Percentiles rank a stretch among this genome's conserved stretches.
Evolutionary conservation across 1,140 invertebrate species (phyloP).

Genomic region (Bombus haemorrhoidalis): DNA sequence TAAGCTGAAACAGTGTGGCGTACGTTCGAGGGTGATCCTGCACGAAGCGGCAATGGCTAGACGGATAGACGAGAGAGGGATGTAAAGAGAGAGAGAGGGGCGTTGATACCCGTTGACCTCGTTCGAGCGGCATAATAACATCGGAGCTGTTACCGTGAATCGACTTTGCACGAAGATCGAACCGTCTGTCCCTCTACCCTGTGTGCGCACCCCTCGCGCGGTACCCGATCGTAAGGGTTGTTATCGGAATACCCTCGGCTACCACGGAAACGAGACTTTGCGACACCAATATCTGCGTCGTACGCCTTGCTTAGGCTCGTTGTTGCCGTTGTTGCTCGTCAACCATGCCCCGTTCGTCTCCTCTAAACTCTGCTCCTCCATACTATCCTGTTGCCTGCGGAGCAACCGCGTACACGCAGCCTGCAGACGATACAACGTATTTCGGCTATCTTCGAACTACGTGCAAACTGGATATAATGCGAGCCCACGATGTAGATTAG

Average conservation of each 20-base stretch:
- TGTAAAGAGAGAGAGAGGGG: background rate
- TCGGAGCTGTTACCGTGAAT: conserved; percentile 44
- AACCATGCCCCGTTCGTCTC: background rate
- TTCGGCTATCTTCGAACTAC: conserved; percentile 36
- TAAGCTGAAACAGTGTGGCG: conserved; percentile 32
- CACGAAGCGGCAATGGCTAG: background rate
- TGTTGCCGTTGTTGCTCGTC: conserved; percentile 11
- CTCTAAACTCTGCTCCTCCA: background rate
- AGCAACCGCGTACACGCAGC: background rate
- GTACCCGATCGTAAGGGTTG: conserved; percentile 57
- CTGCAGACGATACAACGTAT: conserved; percentile 38
- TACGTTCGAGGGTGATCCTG: background rate
- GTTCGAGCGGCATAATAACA: conserved; percentile 45
- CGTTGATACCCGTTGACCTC: conserved; percentile 50
- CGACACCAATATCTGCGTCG: conserved; percentile 6
- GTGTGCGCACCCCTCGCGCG: background rate
- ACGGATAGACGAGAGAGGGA: too few species aligned
- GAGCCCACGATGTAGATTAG: conserved; percentile 68
- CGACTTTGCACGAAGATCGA: conserved; percentile 46
- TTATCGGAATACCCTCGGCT: conserved; percentile 51
- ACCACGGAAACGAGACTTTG: conserved; percentile 35
- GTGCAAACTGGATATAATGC: conserved; percentile 42
- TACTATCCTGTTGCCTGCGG: background rate
- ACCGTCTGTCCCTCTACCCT: conserved; percentile 27
- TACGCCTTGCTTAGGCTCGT: background rate